Evolutionary conservation across 2,113 vertebrate species (phyloP).

Genomic region (Notiomystis cincta): DNA sequence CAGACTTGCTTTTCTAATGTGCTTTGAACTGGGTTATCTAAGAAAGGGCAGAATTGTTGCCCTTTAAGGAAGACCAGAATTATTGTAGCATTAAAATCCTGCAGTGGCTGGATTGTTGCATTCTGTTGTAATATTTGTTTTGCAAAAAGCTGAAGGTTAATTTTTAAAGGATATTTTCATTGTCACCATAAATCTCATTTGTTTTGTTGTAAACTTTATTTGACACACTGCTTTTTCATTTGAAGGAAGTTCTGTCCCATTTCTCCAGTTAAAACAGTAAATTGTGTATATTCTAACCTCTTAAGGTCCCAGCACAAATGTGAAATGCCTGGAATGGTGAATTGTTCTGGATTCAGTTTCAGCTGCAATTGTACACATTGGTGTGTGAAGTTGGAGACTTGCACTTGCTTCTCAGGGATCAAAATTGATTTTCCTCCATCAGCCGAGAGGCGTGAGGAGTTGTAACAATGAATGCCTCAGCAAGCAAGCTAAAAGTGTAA

Average conservation of each 20-base stretch:
- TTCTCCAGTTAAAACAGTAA: background rate
- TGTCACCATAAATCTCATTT: background rate
- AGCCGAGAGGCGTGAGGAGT: background rate
- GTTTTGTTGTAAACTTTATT: background rate
- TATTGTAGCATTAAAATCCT: slow-evolving; percentile 38
- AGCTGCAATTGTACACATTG: background rate
- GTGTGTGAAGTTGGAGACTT: slow-evolving; percentile 12
- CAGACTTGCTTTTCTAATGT: background rate
- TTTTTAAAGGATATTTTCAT: background rate
- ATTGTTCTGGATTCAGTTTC: slow-evolving; percentile 2
- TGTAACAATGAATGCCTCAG: background rate
- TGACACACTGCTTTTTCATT: slow-evolving; percentile 20
- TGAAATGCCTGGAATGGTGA: background rate
- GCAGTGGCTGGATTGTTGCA: background rate
- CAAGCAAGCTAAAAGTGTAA: background rate
- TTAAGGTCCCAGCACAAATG: background rate
- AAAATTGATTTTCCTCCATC: slow-evolving; percentile 23
- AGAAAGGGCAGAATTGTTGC: background rate
- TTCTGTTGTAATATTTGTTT: background rate
- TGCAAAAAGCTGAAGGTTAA: background rate
- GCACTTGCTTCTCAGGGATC: slow-evolving; percentile 52
- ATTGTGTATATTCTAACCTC: background rate
- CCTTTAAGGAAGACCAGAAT: background rate
- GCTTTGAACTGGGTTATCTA: background rate
- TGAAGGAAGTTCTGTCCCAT: background rate